These are phyloP conservation scores for Meteorus sp. DNA, from an alignment of 1,140 invertebrate genomes.

Conservation along the genomic window DNA sequence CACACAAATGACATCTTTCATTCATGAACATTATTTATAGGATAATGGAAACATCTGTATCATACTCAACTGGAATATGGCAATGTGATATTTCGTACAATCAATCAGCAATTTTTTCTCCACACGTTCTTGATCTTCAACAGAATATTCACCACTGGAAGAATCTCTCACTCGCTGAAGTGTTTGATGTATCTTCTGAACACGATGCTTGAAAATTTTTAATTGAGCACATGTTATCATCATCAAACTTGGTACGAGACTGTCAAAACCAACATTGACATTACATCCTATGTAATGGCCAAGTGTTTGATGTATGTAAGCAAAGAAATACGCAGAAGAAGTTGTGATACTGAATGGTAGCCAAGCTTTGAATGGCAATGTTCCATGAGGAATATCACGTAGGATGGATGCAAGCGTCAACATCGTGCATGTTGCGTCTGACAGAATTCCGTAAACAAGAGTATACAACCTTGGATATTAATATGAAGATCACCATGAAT, in stretches of 20 bases:
- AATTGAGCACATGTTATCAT: no score
- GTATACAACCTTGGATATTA: neutral
- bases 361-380: neutral
- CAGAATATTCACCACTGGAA: neutral
- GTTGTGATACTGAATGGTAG: neutral
- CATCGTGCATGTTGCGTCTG: slow-evolving; percentile 4
- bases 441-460: neutral
- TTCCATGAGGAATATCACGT: neutral
- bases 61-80: slow-evolving; percentile 15
- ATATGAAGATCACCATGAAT: no score
- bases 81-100: slow-evolving; percentile 1
- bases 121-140: neutral
- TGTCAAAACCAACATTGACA: neutral
- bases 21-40: no score
- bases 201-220: no score
- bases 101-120: neutral
- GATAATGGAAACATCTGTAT: no score
- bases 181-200: no score
- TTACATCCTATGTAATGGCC: neutral
- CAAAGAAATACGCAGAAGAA: neutral
- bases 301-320: slow-evolving; percentile 8
- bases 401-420: neutral
- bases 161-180: no score
- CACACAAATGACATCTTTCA: no score
- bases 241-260: neutral